Evolutionary conservation across 2,888 invertebrate species (phyloP).

Genomic region (Toxonevra muliebris): DNA sequence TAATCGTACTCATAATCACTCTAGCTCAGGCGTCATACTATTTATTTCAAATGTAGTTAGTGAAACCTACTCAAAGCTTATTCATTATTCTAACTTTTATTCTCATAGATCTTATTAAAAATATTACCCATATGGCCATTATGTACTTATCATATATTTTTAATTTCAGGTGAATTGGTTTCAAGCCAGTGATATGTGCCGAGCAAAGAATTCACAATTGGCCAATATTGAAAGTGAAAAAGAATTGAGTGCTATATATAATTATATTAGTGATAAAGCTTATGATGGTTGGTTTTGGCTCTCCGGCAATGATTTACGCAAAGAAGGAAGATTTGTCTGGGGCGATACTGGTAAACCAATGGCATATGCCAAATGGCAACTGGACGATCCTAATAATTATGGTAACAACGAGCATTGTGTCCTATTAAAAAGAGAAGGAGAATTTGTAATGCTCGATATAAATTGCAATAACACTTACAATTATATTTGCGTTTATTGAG

Average conservation of each 20-base stretch:
- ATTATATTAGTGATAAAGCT: conserved; percentile 45
- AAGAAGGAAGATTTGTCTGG: conserved; percentile 50
- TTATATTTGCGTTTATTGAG: no score
- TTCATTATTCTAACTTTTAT: no score
- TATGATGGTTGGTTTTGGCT: conserved; percentile 51
- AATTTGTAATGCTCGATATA: no score
- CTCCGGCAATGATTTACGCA: conserved; percentile 50
- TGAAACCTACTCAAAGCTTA: no score
- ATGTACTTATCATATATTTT: no score
- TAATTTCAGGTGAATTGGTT: conserved; percentile 48
- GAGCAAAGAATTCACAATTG: conserved; percentile 50
- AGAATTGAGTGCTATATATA: conserved; percentile 49
- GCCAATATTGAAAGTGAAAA: conserved; percentile 49
- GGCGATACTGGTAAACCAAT: conserved; percentile 47
- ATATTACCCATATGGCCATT: no score
- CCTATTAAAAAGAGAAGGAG: conserved; percentile 10
- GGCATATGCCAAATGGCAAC: conserved; percentile 50
- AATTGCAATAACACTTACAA: no score
- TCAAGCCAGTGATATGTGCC: conserved; percentile 48
- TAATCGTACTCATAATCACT: no score
- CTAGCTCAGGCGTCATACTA: no score
- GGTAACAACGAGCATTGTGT: conserved; percentile 51
- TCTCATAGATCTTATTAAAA: no score
- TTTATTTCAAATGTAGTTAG: no score
- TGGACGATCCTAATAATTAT: conserved; percentile 46